Percentiles rank a stretch among this genome's conserved stretches.
Evolutionary conservation across 1,140 invertebrate species (phyloP).

Genomic region (Dreissena polymorpha): DNA sequence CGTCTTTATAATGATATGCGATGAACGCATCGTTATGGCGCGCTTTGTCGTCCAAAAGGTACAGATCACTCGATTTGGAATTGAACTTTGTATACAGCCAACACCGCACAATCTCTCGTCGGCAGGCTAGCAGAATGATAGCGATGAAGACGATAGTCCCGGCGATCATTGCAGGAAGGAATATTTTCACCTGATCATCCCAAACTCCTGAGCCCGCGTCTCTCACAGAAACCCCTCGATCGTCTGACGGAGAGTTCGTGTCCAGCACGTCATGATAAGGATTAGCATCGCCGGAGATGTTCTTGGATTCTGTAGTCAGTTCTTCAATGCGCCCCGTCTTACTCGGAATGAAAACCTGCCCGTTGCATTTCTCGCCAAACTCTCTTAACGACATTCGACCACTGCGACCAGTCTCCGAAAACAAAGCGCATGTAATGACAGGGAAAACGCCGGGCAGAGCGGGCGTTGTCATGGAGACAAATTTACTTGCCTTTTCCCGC

Average conservation of each 20-base stretch:
- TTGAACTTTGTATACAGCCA: slow-evolving; percentile 48
- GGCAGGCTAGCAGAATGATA: slow-evolving; percentile 25
- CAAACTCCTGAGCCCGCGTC: not conserved
- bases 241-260: not conserved
- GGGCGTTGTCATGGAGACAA: slow-evolving; percentile 13
- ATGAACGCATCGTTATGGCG: slow-evolving; percentile 48
- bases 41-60: slow-evolving; percentile 41
- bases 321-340: not conserved
- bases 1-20: slow-evolving; percentile 39
- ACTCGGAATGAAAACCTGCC: not conserved
- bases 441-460: not conserved
- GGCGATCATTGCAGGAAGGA: slow-evolving; percentile 34
- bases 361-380: not conserved
- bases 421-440: slow-evolving; percentile 5
- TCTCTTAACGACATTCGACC: slow-evolving; percentile 1
- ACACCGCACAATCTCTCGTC: slow-evolving; percentile 38
- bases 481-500: slow-evolving; percentile 8
- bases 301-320: not conserved
- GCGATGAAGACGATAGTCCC: slow-evolving; percentile 23
- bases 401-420: not conserved
- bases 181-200: slow-evolving; percentile 33
- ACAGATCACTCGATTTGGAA: slow-evolving; percentile 14
- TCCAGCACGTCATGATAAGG: not conserved
- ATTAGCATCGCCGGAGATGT: not conserved
- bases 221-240: not conserved